Evolutionary conservation across 2,113 vertebrate species (phyloP), one percentile per base, ranked within the genome.

Genomic region (Ranitomeya imitator): DNA sequence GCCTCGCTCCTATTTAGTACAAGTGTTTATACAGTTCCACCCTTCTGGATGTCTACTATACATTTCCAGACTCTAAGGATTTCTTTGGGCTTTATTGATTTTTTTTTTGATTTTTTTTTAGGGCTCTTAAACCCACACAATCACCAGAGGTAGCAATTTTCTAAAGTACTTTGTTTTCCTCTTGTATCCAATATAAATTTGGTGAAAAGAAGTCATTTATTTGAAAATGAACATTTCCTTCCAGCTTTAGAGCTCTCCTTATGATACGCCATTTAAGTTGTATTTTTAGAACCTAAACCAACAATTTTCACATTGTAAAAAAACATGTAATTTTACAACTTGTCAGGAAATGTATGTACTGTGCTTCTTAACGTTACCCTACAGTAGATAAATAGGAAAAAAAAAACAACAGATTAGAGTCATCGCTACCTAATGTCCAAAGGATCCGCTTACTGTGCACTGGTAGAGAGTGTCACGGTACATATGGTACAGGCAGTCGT

Each of bases 81-180:
- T 73, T 74, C 52, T 18, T 60, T 19, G 52, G 67, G 31, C 65
- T 57, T 37, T 45, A 74, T 85, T 37, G 69, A 85, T 45, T 45
- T 45, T 3, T 80, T 80, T 74, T 45, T 73, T 76, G n/a, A 57
- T 76, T 74, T 60, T 73, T 76, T 51, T 73, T 76, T 54, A 57
- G 54, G 69, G 54, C 83, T 76, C 69, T 85, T 76, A 85, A 85
- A 76, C 26, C 83, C 69, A 59, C 52, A 85, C 67, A 60, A 14
- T 31, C 83, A 76, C 45, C 69, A 76, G 69, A 74, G 83, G 83
- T 85, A 85, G 82, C 83, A 85, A 85, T 76, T 85, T 85, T 85
- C 83, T 74, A 76, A 85, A 85, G 67, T 74, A 85, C 67, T 71
- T 84, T 84, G 82, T 84, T 84, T 84, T 84, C 60, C 82, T 69